Percentiles rank a stretch among this genome's conserved stretches.
Conservation (phyloP, 2,888 invertebrate genomes). For the Drosophila paracracens region DNA sequence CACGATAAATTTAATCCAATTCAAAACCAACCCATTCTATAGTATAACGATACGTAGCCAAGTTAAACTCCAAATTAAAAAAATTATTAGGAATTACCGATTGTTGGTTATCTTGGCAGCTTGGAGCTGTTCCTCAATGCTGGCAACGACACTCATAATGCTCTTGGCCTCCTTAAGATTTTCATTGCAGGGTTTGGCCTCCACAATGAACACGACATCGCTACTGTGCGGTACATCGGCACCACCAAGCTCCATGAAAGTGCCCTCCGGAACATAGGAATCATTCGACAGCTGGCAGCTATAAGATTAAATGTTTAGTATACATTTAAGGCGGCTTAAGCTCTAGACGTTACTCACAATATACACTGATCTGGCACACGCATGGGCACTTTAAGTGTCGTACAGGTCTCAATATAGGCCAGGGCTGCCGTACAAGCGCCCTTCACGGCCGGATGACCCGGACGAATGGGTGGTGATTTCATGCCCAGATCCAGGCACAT, state of each 20-base stretch:
- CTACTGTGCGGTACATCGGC: slow-evolving; percentile 88
- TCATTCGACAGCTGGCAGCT: slow-evolving; percentile 91
- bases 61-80: not conserved
- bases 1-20: not conserved
- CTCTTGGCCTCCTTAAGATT: slow-evolving; percentile 89
- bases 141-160: slow-evolving; percentile 89
- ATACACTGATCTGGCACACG: slow-evolving; percentile 93
- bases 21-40: not conserved
- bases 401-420: slow-evolving; percentile 93
- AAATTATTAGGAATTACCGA: slow-evolving; percentile 85
- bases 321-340: not conserved
- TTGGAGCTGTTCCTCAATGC: slow-evolving; percentile 89
- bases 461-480: slow-evolving; percentile 79
- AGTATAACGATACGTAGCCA: not conserved
- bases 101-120: slow-evolving; percentile 89
- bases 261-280: slow-evolving; percentile 90
- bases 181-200: slow-evolving; percentile 93
- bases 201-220: slow-evolving; percentile 95
- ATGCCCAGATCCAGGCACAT: slow-evolving; percentile 88
- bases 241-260: slow-evolving; percentile 88
- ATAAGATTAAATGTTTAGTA: not conserved
- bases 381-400: slow-evolving; percentile 90
- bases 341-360: slow-evolving; percentile 87
- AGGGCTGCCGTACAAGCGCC: slow-evolving; percentile 91
- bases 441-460: slow-evolving; percentile 82